phyloP scores from a whole-genome alignment of 2,888 invertebrate species.

The Nudaria mundana region DNA sequence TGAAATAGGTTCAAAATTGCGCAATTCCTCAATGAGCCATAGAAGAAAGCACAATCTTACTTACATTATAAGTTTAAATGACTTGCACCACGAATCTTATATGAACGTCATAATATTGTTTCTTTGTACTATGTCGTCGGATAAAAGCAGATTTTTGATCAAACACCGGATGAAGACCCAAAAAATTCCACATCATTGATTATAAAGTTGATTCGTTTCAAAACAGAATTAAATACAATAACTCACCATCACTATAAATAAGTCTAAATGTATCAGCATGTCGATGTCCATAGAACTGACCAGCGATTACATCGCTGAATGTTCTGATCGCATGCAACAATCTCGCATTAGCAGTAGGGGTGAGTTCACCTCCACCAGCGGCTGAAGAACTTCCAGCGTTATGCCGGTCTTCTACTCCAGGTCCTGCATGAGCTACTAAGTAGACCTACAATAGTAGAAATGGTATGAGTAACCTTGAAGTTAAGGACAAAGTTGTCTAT shows the following conservation, averaged over 20 bases:
- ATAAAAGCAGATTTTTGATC: too few relatives aligned
- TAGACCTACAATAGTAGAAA: conserved; percentile 91
- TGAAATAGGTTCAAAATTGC: too few relatives aligned
- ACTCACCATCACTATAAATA: conserved; percentile 87
- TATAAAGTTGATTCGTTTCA: not conserved
- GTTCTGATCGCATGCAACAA: conserved; percentile 88
- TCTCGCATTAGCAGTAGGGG: conserved; percentile 86
- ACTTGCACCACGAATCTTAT: too few relatives aligned
- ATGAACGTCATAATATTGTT: too few relatives aligned
- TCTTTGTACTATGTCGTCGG: too few relatives aligned
- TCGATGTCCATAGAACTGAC: conserved; percentile 96
- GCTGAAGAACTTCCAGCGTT: conserved; percentile 84
- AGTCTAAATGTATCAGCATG: conserved; percentile 95
- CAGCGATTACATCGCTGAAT: conserved; percentile 91
- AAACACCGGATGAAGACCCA: too few relatives aligned
- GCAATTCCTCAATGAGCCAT: too few relatives aligned
- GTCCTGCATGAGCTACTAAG: conserved; percentile 94
- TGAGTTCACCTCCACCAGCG: conserved; percentile 81
- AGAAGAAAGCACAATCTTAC: too few relatives aligned
- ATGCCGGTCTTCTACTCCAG: conserved; percentile 92
- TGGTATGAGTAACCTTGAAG: too few relatives aligned
- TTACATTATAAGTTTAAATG: too few relatives aligned
- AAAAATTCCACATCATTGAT: too few relatives aligned
- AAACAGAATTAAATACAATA: not conserved
- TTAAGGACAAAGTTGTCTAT: too few relatives aligned